phyloP scores from a whole-genome alignment of 2,888 invertebrate genomes.

The Lathronympha strigana region DNA sequence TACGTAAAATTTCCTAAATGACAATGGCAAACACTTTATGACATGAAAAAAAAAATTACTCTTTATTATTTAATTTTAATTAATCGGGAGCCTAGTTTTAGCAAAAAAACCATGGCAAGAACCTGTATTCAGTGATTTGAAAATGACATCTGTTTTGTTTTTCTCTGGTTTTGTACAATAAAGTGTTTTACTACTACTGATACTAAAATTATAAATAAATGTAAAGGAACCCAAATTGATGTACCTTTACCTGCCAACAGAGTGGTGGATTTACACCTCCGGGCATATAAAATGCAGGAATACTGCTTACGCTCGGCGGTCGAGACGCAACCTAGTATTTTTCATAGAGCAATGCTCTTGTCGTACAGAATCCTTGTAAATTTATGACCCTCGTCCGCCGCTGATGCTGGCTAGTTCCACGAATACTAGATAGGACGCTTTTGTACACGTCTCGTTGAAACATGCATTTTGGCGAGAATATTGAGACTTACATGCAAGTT shows the following conservation, averaged over 20 bases:
- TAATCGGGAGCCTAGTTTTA: no score
- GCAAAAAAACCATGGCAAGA: no score
- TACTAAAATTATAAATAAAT: no score
- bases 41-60: no score
- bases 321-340: slow-evolving; percentile 70
- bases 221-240: slow-evolving; percentile 25
- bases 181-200: no score
- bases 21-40: no score
- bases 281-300: slow-evolving; percentile 42
- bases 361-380: slow-evolving; percentile 76
- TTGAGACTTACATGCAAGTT: slow-evolving; percentile 30
- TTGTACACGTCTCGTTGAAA: slow-evolving; percentile 62
- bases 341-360: slow-evolving; percentile 74
- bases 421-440: slow-evolving; percentile 64
- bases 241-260: slow-evolving; percentile 29
- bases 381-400: slow-evolving; percentile 70
- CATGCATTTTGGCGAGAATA: slow-evolving; percentile 49
- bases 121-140: no score
- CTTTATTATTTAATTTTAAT: no score
- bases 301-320: slow-evolving; percentile 50
- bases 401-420: slow-evolving; percentile 69
- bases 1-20: no score
- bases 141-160: no score
- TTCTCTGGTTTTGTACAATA: no score
- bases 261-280: slow-evolving; percentile 35